Evolutionary conservation across 1,140 invertebrate genomes (phyloP).

Genomic region (Rhagoletis pomonella): DNA sequence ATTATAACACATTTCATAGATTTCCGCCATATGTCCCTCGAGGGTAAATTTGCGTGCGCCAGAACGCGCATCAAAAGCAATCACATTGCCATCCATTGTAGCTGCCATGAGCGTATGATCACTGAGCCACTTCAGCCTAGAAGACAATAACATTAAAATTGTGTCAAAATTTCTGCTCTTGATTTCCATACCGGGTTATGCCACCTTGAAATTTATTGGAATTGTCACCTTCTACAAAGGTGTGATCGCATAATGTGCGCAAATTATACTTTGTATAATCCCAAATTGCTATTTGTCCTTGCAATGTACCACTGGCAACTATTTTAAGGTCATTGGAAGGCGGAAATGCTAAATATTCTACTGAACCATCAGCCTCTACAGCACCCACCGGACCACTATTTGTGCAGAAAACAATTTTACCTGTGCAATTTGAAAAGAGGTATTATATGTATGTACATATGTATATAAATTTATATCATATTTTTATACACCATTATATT

Average conservation of each 20-base stretch:
- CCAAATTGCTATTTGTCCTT: slow-evolving; percentile 87
- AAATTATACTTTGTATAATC: slow-evolving; percentile 83
- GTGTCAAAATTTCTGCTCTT: no score
- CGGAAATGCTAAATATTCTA: slow-evolving; percentile 77
- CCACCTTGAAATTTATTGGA: slow-evolving; percentile 62
- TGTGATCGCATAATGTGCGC: slow-evolving; percentile 76
- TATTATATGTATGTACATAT: background rate
- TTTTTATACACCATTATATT: slow-evolving; percentile 62
- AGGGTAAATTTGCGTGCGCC: slow-evolving; percentile 79
- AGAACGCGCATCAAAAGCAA: slow-evolving; percentile 77
- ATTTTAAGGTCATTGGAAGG: slow-evolving; percentile 71
- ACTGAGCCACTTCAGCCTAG: slow-evolving; percentile 77
- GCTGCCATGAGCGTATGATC: slow-evolving; percentile 74
- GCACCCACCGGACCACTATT: slow-evolving; percentile 67
- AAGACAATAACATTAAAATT: slow-evolving; percentile 61
- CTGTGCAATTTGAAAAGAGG: slow-evolving; percentile 53
- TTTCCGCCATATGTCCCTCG: slow-evolving; percentile 81
- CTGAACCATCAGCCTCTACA: slow-evolving; percentile 66
- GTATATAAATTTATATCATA: no score
- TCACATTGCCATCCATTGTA: slow-evolving; percentile 74
- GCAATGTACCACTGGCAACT: slow-evolving; percentile 78
- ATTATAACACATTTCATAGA: slow-evolving; percentile 84
- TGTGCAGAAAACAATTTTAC: slow-evolving; percentile 68
- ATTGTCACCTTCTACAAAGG: slow-evolving; percentile 56
- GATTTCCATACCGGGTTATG: slow-evolving; percentile 63